Evolutionary conservation across 2,888 invertebrate species (phyloP).

Genomic region (Himalopsyche tibetana): DNA sequence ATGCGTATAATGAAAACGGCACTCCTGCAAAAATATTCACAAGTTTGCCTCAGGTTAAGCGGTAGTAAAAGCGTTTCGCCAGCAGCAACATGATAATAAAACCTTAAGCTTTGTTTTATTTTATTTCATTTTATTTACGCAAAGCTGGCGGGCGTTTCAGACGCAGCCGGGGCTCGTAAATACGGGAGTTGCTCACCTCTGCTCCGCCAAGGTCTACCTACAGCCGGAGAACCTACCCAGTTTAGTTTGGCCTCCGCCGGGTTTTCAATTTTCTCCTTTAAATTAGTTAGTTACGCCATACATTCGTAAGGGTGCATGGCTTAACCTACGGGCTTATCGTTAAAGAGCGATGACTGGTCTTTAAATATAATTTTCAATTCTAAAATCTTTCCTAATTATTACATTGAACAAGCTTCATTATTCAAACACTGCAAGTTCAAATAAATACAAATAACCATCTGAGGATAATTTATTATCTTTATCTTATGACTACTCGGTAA

Average conservation of each 20-base stretch:
- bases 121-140: constrained; percentile 30
- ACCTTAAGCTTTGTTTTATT: constrained; percentile 43
- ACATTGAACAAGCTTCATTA: too few species aligned
- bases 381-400: too few species aligned
- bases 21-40: constrained; percentile 23
- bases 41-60: constrained; percentile 33
- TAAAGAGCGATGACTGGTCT: constrained; percentile 11
- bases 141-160: constrained; percentile 3
- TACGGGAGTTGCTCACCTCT: constrained; percentile 35
- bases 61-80: constrained; percentile 38
- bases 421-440: too few species aligned
- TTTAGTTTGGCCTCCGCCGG: constrained; percentile 29
- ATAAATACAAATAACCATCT: too few species aligned
- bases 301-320: background rate
- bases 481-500: too few species aligned
- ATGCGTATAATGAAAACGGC: constrained; percentile 38
- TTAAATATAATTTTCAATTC: too few species aligned
- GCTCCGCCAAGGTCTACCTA: constrained; percentile 6
- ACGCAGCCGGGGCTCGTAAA: constrained; percentile 39
- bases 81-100: constrained; percentile 37
- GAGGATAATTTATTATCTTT: too few species aligned
- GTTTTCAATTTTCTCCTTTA: constrained; percentile 43
- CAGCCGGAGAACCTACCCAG: background rate
- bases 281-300: constrained; percentile 37
- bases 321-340: background rate